Conservation (phyloP, 1,140 invertebrate genomes). For the Drosophila pallidifrons region DNA sequence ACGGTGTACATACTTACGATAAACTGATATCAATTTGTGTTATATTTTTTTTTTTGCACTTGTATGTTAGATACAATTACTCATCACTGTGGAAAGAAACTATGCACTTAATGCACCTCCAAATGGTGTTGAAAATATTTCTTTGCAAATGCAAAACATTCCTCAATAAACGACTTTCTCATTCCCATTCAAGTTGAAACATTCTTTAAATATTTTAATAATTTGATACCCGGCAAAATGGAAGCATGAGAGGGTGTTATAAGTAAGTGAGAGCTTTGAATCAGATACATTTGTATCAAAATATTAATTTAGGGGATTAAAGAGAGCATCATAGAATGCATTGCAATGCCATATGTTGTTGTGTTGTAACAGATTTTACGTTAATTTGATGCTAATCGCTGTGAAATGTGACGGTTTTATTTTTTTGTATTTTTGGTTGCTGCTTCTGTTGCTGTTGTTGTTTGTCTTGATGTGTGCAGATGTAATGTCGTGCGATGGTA, state of each 20-base stretch:
- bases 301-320: not conserved
- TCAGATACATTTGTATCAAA: not conserved
- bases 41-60: constrained; percentile 1
- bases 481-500: not conserved
- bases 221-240: not conserved
- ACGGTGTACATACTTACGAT: constrained; percentile 30
- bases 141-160: not conserved
- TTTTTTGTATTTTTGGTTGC: no score
- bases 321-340: no score
- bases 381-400: constrained; percentile 5
- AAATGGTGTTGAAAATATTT: not conserved
- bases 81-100: not conserved
- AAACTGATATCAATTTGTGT: constrained; percentile 15
- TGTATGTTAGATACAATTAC: constrained; percentile 6
- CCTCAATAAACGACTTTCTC: not conserved
- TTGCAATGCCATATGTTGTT: not conserved
- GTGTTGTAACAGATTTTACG: not conserved
- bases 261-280: not conserved
- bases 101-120: not conserved
- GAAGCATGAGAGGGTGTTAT: not conserved
- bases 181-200: not conserved
- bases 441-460: no score
- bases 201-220: not conserved
- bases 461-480: not conserved
- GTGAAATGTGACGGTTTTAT: not conserved